Base-by-base conservation (phyloP, 1,140 invertebrate species). In the Dinothrombium tinctorium region DNA sequence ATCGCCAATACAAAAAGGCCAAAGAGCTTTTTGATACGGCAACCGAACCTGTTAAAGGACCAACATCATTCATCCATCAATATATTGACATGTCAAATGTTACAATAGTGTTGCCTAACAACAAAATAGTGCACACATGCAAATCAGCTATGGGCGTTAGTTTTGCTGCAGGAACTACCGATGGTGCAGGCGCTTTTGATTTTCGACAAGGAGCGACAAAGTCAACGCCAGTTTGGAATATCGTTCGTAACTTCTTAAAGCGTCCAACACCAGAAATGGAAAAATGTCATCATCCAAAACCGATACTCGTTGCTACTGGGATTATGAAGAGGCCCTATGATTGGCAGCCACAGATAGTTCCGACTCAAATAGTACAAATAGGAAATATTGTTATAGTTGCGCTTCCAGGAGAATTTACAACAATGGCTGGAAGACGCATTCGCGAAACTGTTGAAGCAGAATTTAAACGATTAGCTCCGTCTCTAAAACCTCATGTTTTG, bases 101-200 rank as follows among this genome's bases (percentile, higher is more conserved):
- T 36, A 42, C 19, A 14, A 28, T 50, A 3, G 22, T 26, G 17
- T n/a, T 17, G 21, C 22, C 33, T 12, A 36, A 33, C 33, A 39
- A 42, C n/a, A 36, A 22, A n/a, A 19, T 24, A 83, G 33, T 17
- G 8, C 19, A 20, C 11, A 45, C 43, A 14, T 45, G 43, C 26
- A 41, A 33, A 15, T 39, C 43, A 2, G 43, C 43, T 7, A 40
- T 45, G 38, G 43, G 43, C 4, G 40, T 41, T 25, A 83, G 78
- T 54, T 90, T 90, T 59, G 84, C 81, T 3, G 84, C 83, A 0
- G 86, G 86, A 8, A 90, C 84, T 1, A 89, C 75, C 0, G 86
- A 94, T 53, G 84, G 84, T 0, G 80, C 82, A 0, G 86, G 86
- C 0, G 73, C 73, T 7, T 89, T 87, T 53, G 68, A 77, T 51